Evolutionary conservation across 2,797 vertebrate species (phyloP).

Genomic region (Austrolebias charrua): DNA sequence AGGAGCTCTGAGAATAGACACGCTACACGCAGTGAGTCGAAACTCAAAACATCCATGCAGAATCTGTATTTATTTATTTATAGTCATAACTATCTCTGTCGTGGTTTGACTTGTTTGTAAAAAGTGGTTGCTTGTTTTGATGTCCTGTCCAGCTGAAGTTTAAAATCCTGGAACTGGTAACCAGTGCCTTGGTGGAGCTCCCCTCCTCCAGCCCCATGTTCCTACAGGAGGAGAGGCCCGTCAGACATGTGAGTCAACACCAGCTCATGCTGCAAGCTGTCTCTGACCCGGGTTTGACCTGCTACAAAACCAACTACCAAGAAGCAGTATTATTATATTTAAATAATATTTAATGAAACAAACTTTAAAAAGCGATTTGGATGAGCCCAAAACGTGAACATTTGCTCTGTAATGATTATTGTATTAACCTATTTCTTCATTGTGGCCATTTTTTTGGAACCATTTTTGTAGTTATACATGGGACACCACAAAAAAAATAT

Average conservation of each 20-base stretch:
- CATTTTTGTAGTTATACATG: background rate
- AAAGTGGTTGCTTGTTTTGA: slow-evolving; percentile 46
- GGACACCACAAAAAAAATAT: slow-evolving; percentile 8
- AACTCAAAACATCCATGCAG: background rate
- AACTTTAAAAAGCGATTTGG: background rate
- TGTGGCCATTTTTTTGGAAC: background rate
- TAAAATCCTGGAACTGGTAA: slow-evolving; percentile 86
- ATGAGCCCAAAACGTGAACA: background rate
- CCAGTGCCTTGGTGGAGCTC: slow-evolving; percentile 83
- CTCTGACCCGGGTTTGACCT: slow-evolving; percentile 26
- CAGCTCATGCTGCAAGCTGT: slow-evolving; percentile 10
- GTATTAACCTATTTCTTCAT: background rate
- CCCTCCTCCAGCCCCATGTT: slow-evolving; percentile 86
- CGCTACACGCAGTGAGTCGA: slow-evolving; percentile 86
- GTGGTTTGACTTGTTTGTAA: slow-evolving; percentile 27
- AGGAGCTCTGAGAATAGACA: slow-evolving; percentile 85
- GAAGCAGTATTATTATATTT: background rate
- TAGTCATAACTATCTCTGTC: slow-evolving; percentile 2
- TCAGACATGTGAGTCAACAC: slow-evolving; percentile 86
- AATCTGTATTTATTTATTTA: too few relatives aligned
- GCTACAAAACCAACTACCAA: slow-evolving; percentile 14
- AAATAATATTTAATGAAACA: background rate
- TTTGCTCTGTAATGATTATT: too few relatives aligned
- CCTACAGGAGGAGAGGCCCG: slow-evolving; percentile 88
- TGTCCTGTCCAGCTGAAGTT: slow-evolving; percentile 87